Base-by-base conservation (phyloP, 1,140 invertebrate species). In the Rhizoglyphus robini region DNA sequence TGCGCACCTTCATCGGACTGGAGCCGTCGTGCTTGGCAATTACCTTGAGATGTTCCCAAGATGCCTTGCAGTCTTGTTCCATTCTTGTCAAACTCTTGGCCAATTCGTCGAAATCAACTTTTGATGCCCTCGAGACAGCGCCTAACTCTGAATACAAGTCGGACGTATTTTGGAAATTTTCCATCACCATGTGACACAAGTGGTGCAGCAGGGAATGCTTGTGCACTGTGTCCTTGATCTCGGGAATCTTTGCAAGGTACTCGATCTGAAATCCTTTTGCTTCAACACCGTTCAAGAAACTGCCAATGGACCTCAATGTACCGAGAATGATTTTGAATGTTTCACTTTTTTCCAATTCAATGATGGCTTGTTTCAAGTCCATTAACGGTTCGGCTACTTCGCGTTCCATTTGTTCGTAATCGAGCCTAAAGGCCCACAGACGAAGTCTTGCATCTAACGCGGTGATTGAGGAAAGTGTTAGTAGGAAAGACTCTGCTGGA, bases 201-300 rank as follows among this genome's bases (percentile, higher is more conserved):
- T 99, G 96, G 77, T 98, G 91, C 41, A 98, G 81, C 63, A 99
- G 79, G 27, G 94, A 94, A 77, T 99, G 93, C 76, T 98, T 99
- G 76, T 98, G 91, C 30, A 97, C 90, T 0, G 95, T 97, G 76
- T 99, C 95, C 79, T 99, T 99, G 1, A 99, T 94, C 82, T 99
- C 96, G 70, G 95, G 92, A 70, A 97, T 90, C 82, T 97, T 97
- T 49, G 90, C 82, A 69, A 99, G 79, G 77, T 98, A 99, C 72
- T 99, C 96, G 69, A 99, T 84, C 76, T 96, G 90, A 78, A 99
- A 99, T 30, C 94, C 96, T 81, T 94, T 94, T 15, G 90, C 85
- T 73, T 92, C 87, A 70, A 84, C 84, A 65, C 93, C 92, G 78
- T 99, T 99, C 31, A 99, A 82, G 76, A 97, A 97, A 76, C 95